A percentile compares a stretch with the other conserved stretches of the same genome.
Conservation (phyloP, 1,140 invertebrate genomes). For the Bombus consobrinus region DNA sequence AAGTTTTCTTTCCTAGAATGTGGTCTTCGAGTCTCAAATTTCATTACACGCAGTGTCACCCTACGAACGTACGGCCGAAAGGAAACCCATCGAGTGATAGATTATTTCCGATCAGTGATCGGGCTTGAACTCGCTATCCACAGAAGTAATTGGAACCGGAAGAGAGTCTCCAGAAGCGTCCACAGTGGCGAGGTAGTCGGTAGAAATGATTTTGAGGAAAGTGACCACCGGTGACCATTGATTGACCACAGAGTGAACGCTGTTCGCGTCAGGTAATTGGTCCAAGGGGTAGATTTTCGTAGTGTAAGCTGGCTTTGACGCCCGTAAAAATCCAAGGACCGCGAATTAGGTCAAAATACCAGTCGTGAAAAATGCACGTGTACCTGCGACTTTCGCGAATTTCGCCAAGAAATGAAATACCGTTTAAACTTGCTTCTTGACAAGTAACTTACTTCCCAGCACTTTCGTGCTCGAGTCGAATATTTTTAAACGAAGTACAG, state of each 20-base stretch:
- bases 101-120: not conserved
- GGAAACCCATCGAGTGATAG: not conserved
- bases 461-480: too few relatives aligned
- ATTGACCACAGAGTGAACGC: not conserved
- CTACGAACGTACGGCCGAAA: not conserved
- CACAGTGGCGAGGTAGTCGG: not conserved
- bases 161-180: not conserved
- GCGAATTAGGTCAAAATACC: not conserved
- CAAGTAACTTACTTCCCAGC: too few relatives aligned
- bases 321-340: not conserved
- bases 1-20: not conserved
- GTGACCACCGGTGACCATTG: not conserved
- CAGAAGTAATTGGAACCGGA: constrained; percentile 1
- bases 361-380: not conserved
- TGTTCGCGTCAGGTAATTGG: not conserved
- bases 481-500: too few relatives aligned
- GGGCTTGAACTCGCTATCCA: not conserved
- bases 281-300: not conserved
- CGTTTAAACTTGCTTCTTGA: too few relatives aligned
- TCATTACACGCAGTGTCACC: not conserved
- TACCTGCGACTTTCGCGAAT: not conserved
- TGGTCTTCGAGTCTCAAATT: not conserved
- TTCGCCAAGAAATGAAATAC: too few relatives aligned
- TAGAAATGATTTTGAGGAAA: not conserved
- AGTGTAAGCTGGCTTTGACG: too few relatives aligned